phyloP scores from a whole-genome alignment of 2,888 invertebrate genomes.

The Willowsia nigromaculata region DNA sequence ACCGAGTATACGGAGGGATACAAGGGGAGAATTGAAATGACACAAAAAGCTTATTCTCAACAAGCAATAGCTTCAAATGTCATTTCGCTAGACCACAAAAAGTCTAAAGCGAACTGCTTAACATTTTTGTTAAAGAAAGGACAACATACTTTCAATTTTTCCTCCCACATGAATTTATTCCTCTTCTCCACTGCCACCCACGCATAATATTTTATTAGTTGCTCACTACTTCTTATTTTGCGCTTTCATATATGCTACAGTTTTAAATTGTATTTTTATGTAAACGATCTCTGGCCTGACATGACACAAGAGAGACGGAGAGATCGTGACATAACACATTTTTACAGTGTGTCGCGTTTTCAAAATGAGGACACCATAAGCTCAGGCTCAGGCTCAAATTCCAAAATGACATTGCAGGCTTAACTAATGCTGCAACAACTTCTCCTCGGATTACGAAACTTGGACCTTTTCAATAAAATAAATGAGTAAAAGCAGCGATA shows the following conservation, averaged over 20 bases:
- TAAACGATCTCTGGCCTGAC: constrained; percentile 16
- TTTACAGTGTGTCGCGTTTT: constrained; percentile 2
- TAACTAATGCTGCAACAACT: background rate
- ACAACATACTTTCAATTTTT: background rate
- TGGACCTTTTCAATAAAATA: background rate
- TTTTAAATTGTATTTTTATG: constrained; percentile 15
- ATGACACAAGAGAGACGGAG: constrained; percentile 5
- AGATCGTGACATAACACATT: constrained; percentile 49
- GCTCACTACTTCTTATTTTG: no score
- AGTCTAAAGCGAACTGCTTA: background rate
- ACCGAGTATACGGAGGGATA: background rate
- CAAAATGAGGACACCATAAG: constrained; percentile 45
- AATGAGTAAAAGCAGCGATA: constrained; percentile 33
- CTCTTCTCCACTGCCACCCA: constrained; percentile 23
- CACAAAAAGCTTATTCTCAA: constrained; percentile 2
- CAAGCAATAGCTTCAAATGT: constrained; percentile 5
- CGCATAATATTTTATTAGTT: background rate
- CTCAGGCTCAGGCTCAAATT: background rate
- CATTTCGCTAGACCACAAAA: constrained; percentile 50
- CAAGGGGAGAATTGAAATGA: constrained; percentile 36
- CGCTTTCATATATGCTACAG: no score
- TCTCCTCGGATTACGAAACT: constrained; percentile 30
- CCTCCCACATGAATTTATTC: background rate
- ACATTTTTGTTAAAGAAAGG: background rate
- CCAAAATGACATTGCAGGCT: constrained; percentile 29